These are phyloP conservation scores for Mustela lutreola DNA, from an alignment of 2,113 vertebrate genomes.

Conservation along the genomic window DNA sequence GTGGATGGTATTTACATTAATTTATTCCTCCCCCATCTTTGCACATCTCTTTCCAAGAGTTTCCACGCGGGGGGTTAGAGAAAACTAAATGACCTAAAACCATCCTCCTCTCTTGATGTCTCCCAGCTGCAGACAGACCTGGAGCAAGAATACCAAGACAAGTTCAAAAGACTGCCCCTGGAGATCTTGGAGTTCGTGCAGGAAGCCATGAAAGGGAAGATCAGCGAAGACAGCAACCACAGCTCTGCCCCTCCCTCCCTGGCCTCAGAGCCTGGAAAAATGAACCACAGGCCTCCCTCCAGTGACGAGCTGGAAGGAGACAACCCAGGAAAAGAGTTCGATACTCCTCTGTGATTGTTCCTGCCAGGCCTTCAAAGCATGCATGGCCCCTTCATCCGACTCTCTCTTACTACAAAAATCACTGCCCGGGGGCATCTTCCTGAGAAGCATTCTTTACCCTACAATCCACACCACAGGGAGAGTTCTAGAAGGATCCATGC, in stretches of 20 bases:
- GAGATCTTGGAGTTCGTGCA: constrained; percentile 99
- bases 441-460: constrained; percentile 83
- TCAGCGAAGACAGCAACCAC: constrained; percentile 91
- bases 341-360: constrained; percentile 93
- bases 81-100: constrained; percentile 66
- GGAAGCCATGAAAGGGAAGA: constrained; percentile 95
- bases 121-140: constrained; percentile 95
- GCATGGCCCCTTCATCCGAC: constrained; percentile 6
- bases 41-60: background rate
- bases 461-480: constrained; percentile 81
- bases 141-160: constrained; percentile 99
- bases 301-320: constrained; percentile 93
- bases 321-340: constrained; percentile 92
- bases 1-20: background rate
- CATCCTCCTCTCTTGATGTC: constrained; percentile 77
- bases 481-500: constrained; percentile 78
- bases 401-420: constrained; percentile 81
- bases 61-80: background rate
- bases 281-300: constrained; percentile 92
- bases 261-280: constrained; percentile 89
- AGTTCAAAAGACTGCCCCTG: constrained; percentile 97
- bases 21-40: background rate
- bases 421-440: constrained; percentile 82
- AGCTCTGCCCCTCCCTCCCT: constrained; percentile 84
- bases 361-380: constrained; percentile 44